Evolutionary conservation across 2,113 vertebrate genomes (phyloP).

Genomic region (Aldabrachelys gigantea): DNA sequence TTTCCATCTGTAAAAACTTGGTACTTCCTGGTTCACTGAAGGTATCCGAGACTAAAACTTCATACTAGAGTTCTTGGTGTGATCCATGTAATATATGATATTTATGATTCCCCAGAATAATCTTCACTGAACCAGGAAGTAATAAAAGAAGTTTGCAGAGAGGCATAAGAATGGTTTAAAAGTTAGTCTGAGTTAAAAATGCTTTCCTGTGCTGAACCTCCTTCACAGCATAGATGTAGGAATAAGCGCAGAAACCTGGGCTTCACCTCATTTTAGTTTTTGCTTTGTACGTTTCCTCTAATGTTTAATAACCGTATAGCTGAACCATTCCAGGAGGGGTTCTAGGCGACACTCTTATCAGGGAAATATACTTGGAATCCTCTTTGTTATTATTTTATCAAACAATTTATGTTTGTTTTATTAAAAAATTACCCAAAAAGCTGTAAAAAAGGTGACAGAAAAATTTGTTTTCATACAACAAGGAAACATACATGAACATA

Average conservation of each 20-base stretch:
- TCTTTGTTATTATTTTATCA: not conserved
- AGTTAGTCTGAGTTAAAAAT: slow-evolving; percentile 22
- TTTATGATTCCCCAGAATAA: slow-evolving; percentile 46
- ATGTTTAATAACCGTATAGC: not conserved
- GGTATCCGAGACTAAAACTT: slow-evolving; percentile 12
- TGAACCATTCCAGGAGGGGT: not conserved
- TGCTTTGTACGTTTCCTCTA: not conserved
- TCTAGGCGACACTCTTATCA: not conserved
- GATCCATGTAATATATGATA: slow-evolving; percentile 71
- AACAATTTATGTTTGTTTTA: not conserved
- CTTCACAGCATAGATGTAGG: not conserved
- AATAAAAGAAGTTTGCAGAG: not conserved
- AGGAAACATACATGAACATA: not conserved
- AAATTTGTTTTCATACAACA: not conserved
- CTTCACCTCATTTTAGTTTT: not conserved
- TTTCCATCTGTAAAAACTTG: slow-evolving; percentile 64
- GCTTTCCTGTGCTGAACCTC: not conserved
- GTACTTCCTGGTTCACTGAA: slow-evolving; percentile 64
- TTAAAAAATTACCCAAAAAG: not conserved
- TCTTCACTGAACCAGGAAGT: slow-evolving; percentile 45
- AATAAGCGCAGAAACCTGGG: not conserved
- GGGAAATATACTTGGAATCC: not conserved
- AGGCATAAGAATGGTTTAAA: not conserved
- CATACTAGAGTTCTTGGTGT: slow-evolving; percentile 42
- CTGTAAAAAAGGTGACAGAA: not conserved